Percentiles rank a stretch among this genome's conserved stretches.
Evolutionary conservation across 2,888 invertebrate genomes (phyloP).

Genomic region (Chromoteleia sp.): DNA sequence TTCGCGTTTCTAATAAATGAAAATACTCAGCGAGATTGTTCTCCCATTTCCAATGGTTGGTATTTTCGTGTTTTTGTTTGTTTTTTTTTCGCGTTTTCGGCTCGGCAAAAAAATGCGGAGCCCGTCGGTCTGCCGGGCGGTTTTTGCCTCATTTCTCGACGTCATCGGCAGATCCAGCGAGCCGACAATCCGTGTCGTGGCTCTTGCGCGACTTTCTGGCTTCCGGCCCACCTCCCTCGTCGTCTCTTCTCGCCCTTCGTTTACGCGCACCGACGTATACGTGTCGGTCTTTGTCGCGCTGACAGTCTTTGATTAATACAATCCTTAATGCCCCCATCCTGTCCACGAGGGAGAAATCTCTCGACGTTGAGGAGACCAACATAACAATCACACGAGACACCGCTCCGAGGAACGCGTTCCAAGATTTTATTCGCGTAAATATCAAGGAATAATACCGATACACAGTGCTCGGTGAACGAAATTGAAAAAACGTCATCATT

Average conservation of each 20-base stretch:
- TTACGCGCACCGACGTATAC: slow-evolving; percentile 52
- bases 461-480: background rate
- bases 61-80: slow-evolving; percentile 54
- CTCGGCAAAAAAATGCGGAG: slow-evolving; percentile 74
- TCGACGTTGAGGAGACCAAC: slow-evolving; percentile 45
- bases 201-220: slow-evolving; percentile 73
- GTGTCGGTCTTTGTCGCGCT: slow-evolving; percentile 77
- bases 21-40: slow-evolving; percentile 60
- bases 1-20: slow-evolving; percentile 60
- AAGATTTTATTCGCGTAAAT: slow-evolving; percentile 21
- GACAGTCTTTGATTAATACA: slow-evolving; percentile 84
- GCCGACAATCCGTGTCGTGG: slow-evolving; percentile 79
- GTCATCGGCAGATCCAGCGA: slow-evolving; percentile 82
- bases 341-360: slow-evolving; percentile 67
- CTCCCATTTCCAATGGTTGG: slow-evolving; percentile 54
- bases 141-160: slow-evolving; percentile 84
- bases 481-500: background rate
- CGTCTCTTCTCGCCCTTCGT: slow-evolving; percentile 63
- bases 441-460: slow-evolving; percentile 11
- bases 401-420: slow-evolving; percentile 11
- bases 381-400: slow-evolving; percentile 47
- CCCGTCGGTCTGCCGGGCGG: slow-evolving; percentile 81
- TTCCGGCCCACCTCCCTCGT: slow-evolving; percentile 62
- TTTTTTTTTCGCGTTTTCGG: slow-evolving; percentile 53
- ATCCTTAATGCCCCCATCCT: slow-evolving; percentile 80